These are phyloP conservation scores for Marronus borbonicus DNA, from an alignment of 2,888 invertebrate species.

Conservation along the genomic window DNA sequence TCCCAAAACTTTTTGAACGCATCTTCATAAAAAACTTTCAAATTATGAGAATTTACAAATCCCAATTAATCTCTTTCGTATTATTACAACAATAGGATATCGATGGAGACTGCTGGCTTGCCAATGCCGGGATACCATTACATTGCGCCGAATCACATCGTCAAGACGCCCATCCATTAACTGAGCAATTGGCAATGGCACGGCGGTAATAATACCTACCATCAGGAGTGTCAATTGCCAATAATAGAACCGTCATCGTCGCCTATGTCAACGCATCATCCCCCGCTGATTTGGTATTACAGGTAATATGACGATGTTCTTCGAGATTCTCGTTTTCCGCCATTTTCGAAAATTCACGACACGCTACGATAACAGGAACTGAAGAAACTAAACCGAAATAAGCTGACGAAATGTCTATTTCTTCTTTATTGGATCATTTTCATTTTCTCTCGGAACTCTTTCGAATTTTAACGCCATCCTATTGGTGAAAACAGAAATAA, in stretches of 20 bases:
- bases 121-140: constrained; percentile 93
- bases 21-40: too few relatives aligned
- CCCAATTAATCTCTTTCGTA: constrained; percentile 5
- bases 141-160: constrained; percentile 93
- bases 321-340: too few relatives aligned
- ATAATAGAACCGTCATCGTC: constrained; percentile 58
- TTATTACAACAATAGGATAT: constrained; percentile 79
- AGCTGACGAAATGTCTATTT: too few relatives aligned
- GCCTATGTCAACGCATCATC: constrained; percentile 51
- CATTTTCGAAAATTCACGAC: too few relatives aligned
- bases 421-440: too few relatives aligned
- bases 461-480: too few relatives aligned
- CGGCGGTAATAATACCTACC: constrained; percentile 50
- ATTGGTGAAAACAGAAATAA: neutral
- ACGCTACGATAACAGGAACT: too few relatives aligned
- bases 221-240: constrained; percentile 65
- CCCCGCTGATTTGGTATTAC: constrained; percentile 67
- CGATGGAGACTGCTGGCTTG: constrained; percentile 94
- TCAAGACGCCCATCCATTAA: constrained; percentile 93
- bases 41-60: too few relatives aligned
- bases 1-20: neutral
- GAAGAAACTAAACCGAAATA: too few relatives aligned
- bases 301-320: constrained; percentile 56
- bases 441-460: too few relatives aligned
- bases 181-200: constrained; percentile 65